Evolutionary conservation across 2,888 invertebrate genomes (phyloP), one percentile per base, ranked within the genome.

Genomic region (Leistus spinibarbis): DNA sequence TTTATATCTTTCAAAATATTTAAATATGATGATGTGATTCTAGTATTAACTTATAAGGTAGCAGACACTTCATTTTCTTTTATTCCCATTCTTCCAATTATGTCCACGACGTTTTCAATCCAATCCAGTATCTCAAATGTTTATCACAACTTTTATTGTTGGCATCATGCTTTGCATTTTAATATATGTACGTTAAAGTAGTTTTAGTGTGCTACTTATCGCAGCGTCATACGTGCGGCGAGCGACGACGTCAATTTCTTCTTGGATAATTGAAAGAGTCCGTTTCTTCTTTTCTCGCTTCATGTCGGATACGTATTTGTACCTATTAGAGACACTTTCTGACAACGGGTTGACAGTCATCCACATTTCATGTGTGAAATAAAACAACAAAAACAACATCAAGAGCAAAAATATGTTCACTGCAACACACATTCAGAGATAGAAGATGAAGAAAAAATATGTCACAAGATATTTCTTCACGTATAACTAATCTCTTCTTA

Each of bases 281-380:
- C 23, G 53, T 71, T 64, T 64, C 24, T 54, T 70, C 60, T 17
- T 27, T n/a, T 71, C 63, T 64, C 64, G 64, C 24, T 19, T 71
- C 71, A 71, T 63, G 63, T 23, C 20, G 54, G 5, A 57, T 53
- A 22, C 27, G 71, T 62, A 71, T 71, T 71, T 71, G 71, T 64
- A 64, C 71, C 24, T 71, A 71, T 71, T 71, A 71, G 64, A 64
- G 71, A 71, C 71, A 71, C 63, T 17, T 64, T 24, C 22, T 64
- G 54, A 71, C 69, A 60, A 60, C 27, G 20, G 22, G 23, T 22
- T 69, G 60, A 69, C 64, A 64, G 54, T 64, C 64, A 54, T 53
- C 64, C 62, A 71, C 71, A 71, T 71, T 54, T 71, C 71, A 71
- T 64, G 71, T 71, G 64, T 9, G 27, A 69, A 56, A 69, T 69